Evolutionary conservation across 2,888 invertebrate genomes (phyloP), one percentile per base, ranked within the genome.

Genomic region (Temnothorax unifasciatus): DNA sequence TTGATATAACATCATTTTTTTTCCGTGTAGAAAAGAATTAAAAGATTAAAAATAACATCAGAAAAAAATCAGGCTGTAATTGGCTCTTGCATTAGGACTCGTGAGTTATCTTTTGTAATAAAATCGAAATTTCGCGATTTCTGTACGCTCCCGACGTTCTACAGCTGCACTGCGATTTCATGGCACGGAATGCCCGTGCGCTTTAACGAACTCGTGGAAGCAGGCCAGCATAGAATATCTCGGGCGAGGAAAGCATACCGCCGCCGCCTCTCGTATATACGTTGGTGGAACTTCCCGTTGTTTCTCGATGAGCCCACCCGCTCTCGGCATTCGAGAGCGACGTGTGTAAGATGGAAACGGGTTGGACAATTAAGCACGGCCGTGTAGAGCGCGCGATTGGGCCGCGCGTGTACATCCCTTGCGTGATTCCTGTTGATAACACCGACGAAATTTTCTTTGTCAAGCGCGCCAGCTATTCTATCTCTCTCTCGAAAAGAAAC

Each of bases 301-400:
- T 81, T 81, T 81, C 71, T 25, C 79, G 50, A 81, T 71, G 71
- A 61, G 59, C 71, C 66, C 38, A 3, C 13, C n/a, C 77, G 54
- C 66, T 57, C 44, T 57, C 44, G 47, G 47, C 69, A 71, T 81
- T 81, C 71, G 79, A 81, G 71, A 81, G 47, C 79, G 71, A 81
- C 79, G 71, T 61, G 79, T 81, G 59, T 81, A 81, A 81, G 79
- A 81, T 71, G 79, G 59, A 71, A 71, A 71, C 79, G 47, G 47
- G 59, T 59, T 47, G 71, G 69, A 81, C 79, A 81, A 81, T 81
- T 81, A 81, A 47, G 25, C 79, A 47, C 79, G 54, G n/a, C 11
- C 44, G 29, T 66, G 50, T 52, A 63, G 29, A 47, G 13, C 25
- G 59, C 54, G 47, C 34, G 59, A 69, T 34, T 68, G 21, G 57